These are phyloP conservation scores for Hetaerina titia DNA, from an alignment of 2,888 invertebrate species.

Conservation along the genomic window DNA sequence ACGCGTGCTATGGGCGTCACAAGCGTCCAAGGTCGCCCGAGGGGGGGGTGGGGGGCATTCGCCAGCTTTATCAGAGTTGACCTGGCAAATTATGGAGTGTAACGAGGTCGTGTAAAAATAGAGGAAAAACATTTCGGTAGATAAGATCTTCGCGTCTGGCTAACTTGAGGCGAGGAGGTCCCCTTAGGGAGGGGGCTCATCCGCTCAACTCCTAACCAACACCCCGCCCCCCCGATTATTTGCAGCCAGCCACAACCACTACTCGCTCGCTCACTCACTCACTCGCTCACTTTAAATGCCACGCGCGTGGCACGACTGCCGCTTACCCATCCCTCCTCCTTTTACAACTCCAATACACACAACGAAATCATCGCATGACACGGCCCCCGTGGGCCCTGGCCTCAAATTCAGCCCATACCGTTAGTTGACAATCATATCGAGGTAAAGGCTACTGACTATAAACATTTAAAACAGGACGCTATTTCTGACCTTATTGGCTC, in stretches of 20 bases:
- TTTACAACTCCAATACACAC: no score
- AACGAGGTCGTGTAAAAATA: neutral
- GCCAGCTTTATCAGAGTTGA: neutral
- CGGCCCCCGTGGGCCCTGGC: no score
- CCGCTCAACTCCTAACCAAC: neutral
- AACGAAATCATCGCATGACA: no score
- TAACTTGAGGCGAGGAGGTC: no score
- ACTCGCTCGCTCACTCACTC: neutral
- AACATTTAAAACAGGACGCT: no score
- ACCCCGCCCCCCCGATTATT: neutral
- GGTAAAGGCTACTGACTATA: no score
- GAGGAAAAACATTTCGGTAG: neutral
- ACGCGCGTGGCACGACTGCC: neutral
- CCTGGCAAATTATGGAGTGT: neutral
- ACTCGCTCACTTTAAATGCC: neutral
- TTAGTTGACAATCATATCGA: no score
- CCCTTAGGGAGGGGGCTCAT: no score
- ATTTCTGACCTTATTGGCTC: no score
- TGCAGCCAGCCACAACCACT: no score
- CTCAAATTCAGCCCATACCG: no score
- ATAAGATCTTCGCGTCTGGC: neutral
- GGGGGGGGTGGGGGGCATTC: neutral
- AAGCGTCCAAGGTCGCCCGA: neutral
- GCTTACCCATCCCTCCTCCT: no score
- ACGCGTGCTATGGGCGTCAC: neutral